Base-by-base conservation (phyloP, 2,113 vertebrate genomes). In the Nestor notabilis region DNA sequence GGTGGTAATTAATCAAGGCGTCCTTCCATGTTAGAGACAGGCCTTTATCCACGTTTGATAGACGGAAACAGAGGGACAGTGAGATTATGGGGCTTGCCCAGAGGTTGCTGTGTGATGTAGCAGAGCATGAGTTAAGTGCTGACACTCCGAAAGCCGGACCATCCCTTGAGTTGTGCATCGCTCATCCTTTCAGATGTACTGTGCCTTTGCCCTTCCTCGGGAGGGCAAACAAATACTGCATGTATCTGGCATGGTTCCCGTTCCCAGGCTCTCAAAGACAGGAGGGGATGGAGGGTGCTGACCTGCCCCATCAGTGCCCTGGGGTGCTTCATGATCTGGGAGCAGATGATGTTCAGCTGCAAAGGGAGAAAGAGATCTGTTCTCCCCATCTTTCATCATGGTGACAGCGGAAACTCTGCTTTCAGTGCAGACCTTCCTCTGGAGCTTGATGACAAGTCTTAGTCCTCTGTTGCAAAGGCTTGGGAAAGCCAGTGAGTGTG, bases 1-100 rank as follows among this genome's bases (percentile, higher is more conserved):
- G 81, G 39, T 25, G 53, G 6, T 89, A 87, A 92, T 96, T 96
- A 85, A 91, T 93, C 93, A 95, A 68, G 64, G 39, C 2, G 0
- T 61, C 44, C 24, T 87, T 68, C 77, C 55, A 3, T 20, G 52
- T 3, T 64, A 10, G 55, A 75, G 43, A 17, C 18, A 8, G 56
- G 72, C 56, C 7, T 35, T 35, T 76, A 41, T 28, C 69, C 20
- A 1, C 52, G 76, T 64, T 3, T 68, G 81, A 29, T 2, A 14
- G 84, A 37, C 0, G 11, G 91, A 49, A 87, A 71, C 43, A 81
- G 82, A 63, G 80, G 86, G 80, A 61, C 37, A 15, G 19, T 21
- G 80, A 76, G 81, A 44, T 47, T 31, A 13, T 35, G 52, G 80
- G 64, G 29, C 28, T 43, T 18, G 21, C 52, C 15, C 8, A 4